A percentile compares a stretch with the other conserved stretches of the same genome.
Evolutionary conservation across 2,113 vertebrate species (phyloP).

Genomic region (Machaerirhynchus nigripectus): DNA sequence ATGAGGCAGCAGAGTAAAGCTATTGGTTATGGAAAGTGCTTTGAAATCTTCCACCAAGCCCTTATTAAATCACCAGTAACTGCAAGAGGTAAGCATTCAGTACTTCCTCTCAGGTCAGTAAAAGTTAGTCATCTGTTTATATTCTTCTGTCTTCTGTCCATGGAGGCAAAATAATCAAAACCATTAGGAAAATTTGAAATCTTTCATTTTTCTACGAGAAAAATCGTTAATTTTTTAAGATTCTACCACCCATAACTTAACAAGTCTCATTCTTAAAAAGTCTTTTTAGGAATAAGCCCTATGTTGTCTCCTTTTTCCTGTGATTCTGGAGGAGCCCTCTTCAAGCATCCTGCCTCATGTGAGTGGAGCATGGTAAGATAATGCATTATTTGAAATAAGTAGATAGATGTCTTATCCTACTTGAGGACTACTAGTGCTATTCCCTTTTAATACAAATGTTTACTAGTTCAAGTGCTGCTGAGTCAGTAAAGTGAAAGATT

Average conservation of each 20-base stretch:
- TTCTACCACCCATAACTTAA: neutral
- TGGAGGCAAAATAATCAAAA: neutral
- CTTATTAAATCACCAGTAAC: neutral
- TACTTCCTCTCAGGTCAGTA: neutral
- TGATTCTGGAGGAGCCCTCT: neutral
- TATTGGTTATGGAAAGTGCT: neutral
- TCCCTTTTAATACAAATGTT: neutral
- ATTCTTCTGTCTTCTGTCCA: neutral
- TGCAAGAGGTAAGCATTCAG: neutral
- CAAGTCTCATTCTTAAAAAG: neutral
- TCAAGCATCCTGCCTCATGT: neutral
- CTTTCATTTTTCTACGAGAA: neutral
- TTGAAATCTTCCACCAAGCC: neutral
- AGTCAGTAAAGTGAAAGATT: neutral
- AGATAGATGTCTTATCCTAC: neutral
- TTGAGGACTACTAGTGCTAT: neutral
- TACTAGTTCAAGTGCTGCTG: neutral
- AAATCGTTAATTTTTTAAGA: neutral
- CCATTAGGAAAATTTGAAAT: neutral
- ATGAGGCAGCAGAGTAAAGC: neutral
- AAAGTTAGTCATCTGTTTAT: neutral
- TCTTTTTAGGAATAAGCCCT: neutral
- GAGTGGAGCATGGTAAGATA: neutral
- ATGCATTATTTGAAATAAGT: neutral
- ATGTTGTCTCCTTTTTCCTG: rapidly evolving